Percentiles rank a stretch among this genome's conserved stretches.
Evolutionary conservation across 2,113 vertebrate genomes (phyloP).

Genomic region (Columba livia): DNA sequence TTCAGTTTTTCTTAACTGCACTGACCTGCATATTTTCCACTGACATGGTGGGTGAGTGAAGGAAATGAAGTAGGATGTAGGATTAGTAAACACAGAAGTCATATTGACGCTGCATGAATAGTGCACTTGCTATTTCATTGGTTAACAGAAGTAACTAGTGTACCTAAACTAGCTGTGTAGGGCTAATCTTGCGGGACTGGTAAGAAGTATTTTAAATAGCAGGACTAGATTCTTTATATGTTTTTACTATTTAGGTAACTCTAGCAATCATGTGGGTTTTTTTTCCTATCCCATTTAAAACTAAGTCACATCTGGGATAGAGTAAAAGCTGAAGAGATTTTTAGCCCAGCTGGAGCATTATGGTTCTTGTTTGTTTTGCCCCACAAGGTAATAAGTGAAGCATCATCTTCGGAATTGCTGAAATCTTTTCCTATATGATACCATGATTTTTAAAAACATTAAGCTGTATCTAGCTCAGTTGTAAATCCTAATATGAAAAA

Average conservation of each 20-base stretch:
- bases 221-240: not conserved
- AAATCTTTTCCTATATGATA: not conserved
- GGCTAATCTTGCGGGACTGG: not conserved
- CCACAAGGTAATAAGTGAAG: not conserved
- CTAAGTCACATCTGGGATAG: not conserved
- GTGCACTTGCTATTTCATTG: not conserved
- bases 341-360: not conserved
- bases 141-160: not conserved
- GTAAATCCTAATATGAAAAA: not conserved
- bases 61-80: not conserved
- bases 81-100: not conserved
- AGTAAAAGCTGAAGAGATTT: slow-evolving; percentile 13
- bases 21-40: not conserved
- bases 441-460: not conserved
- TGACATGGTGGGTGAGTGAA: accelerated
- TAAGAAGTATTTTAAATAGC: not conserved
- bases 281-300: not conserved
- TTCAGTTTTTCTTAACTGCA: not conserved
- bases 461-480: not conserved
- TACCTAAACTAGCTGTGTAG: not conserved
- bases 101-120: accelerated
- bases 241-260: not conserved
- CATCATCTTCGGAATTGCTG: not conserved
- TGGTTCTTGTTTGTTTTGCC: not conserved
- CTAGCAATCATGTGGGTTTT: accelerated